Conservation (phyloP, 1,140 invertebrate species). For the Plodia interpunctella region DNA sequence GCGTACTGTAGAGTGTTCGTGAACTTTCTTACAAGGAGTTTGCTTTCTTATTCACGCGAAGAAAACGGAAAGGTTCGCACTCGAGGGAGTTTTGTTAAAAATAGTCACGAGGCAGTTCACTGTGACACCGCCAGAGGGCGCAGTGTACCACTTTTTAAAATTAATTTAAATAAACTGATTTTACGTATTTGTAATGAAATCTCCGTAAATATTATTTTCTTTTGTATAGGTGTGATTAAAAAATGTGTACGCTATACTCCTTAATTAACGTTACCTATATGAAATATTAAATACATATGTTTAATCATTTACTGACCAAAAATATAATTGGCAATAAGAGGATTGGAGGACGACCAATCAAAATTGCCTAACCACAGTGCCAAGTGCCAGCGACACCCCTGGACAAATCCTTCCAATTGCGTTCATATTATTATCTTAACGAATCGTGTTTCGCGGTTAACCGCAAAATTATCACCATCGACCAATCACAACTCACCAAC, state of each 20-base stretch:
- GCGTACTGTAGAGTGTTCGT: slow-evolving; percentile 37
- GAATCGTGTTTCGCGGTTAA: slow-evolving; percentile 69
- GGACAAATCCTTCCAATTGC: slow-evolving; percentile 60
- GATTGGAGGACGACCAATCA: slow-evolving; percentile 16
- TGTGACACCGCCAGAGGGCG: slow-evolving; percentile 54
- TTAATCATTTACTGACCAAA: neutral
- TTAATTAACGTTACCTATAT: no score
- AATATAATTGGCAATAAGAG: neutral
- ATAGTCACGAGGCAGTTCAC: slow-evolving; percentile 48
- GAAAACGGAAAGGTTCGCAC: slow-evolving; percentile 71
- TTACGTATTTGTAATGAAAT: neutral
- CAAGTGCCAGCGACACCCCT: slow-evolving; percentile 40
- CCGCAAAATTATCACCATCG: slow-evolving; percentile 52
- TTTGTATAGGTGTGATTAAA: no score
- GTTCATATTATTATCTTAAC: slow-evolving; percentile 64
- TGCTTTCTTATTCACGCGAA: slow-evolving; percentile 73
- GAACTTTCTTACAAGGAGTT: slow-evolving; percentile 62
- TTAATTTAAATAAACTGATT: neutral
- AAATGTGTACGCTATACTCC: no score
- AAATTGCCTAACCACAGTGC: slow-evolving; percentile 40
- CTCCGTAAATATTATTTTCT: no score
- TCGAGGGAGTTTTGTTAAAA: slow-evolving; percentile 71
- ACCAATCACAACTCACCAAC: slow-evolving; percentile 50
- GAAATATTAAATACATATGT: no score
- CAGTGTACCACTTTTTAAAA: slow-evolving; percentile 26